Evolutionary conservation across 2,888 invertebrate genomes (phyloP), one percentile per base, ranked within the genome.

Genomic region (Hylaea fasciaria): DNA sequence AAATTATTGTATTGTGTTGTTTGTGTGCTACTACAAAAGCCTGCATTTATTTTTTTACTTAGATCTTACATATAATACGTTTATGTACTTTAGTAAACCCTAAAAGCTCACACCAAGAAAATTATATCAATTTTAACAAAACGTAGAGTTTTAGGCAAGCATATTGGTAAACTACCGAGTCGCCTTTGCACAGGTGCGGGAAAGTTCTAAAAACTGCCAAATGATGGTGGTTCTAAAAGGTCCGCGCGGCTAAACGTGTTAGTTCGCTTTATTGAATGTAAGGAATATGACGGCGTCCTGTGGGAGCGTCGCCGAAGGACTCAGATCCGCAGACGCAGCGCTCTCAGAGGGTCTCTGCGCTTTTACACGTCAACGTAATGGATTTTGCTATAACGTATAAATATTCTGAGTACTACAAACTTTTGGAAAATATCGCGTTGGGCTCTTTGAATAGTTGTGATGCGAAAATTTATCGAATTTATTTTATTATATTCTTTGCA

Each of bases 241-340:
- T 50, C 55, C 37, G 50, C 35, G 14, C 49, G 45, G 45, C 41
- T 60, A 60, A 60, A 60, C 55, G 55, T 55, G 60, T 60, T 60
- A 60, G 60, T 55, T 46, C 60, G 46, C 50, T 60, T 69, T 69
- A 69, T 69, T 69, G 66, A 69, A 69, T 69, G 62, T 65, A 60
- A 65, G 66, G 66, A 69, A 54, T 43, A 62, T 57, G 64, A 57
- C 65, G 64, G 58, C 50, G 64, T 66, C 69, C 66, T 45, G 32
- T 16, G 65, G 65, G 69, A 65, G 22, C 22, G 22, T 22, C 22
- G 10, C 28, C 12, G 53, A 46, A 37, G 46, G 46, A 41, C 50
- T 32, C 35, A 49, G 35, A 39, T 22, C 43, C 56, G 52, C 52
- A 41, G 14, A 57, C 52, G 57, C 32, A 57, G 62, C 53, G 48